phyloP scores from a whole-genome alignment of 2,113 vertebrate genomes.

The Mormyrus lacerda region DNA sequence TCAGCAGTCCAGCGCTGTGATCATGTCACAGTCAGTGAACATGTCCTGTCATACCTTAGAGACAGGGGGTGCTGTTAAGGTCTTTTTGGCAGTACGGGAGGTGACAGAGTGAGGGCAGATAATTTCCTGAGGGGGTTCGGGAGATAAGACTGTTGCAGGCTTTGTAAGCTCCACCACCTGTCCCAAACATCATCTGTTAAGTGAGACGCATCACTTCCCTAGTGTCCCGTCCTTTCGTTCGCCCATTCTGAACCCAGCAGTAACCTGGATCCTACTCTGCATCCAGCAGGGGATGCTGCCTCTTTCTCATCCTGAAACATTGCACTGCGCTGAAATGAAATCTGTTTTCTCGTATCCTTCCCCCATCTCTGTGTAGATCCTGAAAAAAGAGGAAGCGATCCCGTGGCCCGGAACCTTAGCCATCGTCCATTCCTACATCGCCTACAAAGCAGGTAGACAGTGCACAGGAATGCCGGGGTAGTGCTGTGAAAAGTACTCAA shows the following conservation, averaged over 20 bases:
- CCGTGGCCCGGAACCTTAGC: constrained; percentile 97
- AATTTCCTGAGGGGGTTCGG: not conserved
- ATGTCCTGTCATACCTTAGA: not conserved
- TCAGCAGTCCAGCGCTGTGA: not conserved
- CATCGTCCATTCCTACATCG: constrained; percentile 98
- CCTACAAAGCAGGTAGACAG: constrained; percentile 93
- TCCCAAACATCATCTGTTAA: constrained; percentile 52
- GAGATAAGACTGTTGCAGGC: constrained; percentile 56
- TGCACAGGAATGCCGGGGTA: not conserved
- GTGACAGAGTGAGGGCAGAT: not conserved
- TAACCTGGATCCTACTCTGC: constrained; percentile 22
- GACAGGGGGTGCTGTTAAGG: not conserved
- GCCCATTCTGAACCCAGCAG: constrained; percentile 35
- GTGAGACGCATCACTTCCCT: constrained; percentile 47
- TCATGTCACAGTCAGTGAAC: not conserved
- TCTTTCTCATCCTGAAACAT: not conserved
- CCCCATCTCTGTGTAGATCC: constrained; percentile 70
- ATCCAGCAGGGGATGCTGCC: not conserved
- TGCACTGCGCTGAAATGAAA: not conserved
- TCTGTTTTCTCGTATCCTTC: constrained; percentile 18
- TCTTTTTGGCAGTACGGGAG: not conserved
- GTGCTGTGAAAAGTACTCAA: not conserved
- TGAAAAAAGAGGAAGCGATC: constrained; percentile 98
- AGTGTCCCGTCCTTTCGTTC: not conserved
- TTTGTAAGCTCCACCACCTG: constrained; percentile 59